Evolutionary conservation across 2,797 vertebrate species (phyloP), one percentile per base, ranked within the genome.

Genomic region (Gadopsis bispinosus): DNA sequence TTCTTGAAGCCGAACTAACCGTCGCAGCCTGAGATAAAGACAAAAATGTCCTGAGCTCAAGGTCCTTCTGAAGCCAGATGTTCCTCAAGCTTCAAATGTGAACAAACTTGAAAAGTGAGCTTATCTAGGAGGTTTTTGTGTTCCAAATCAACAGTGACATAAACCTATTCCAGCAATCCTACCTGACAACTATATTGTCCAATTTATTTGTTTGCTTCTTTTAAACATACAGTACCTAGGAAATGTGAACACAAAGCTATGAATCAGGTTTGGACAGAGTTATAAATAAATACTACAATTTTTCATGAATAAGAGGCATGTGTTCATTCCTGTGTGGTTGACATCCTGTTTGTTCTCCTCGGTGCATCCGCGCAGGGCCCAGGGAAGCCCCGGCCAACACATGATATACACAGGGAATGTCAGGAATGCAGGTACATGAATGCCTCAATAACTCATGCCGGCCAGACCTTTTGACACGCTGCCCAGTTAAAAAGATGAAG

Each of bases 311-410:
- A 79, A 43, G 63, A 84, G 53, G 53, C 60, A 79, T 83, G 74
- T 50, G 17, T 84, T 84, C 62, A 72, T 80, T 85, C 75, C 80
- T 72, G 60, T 56, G 70, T 69, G 53, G 77, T n/a, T 68, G 85
- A 93, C 92, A 90, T 95, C 95, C 95, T 94, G 95, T 93, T 95
- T 94, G 84, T 85, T 88, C 81, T 82, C 63, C 83, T 79, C 56
- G 7, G 58, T 83, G 62, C 20, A 12, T 89, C 79, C 65, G 47
- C 65, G 75, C 81, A 83, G 72, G 82, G 84, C 74, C n/a, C 17
- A 59, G 73, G 90, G 90, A 89, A 89, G 78, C 84, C 83, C 86
- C 75, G 9, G 80, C 80, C 88, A 84, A 83, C 79, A 79, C 87
- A 85, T 80, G 77, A 90, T 87, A 89, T 62, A 81, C 77, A 81